These are phyloP conservation scores for Drosophila recens DNA, from an alignment of 2,888 invertebrate species.

Conservation along the genomic window DNA sequence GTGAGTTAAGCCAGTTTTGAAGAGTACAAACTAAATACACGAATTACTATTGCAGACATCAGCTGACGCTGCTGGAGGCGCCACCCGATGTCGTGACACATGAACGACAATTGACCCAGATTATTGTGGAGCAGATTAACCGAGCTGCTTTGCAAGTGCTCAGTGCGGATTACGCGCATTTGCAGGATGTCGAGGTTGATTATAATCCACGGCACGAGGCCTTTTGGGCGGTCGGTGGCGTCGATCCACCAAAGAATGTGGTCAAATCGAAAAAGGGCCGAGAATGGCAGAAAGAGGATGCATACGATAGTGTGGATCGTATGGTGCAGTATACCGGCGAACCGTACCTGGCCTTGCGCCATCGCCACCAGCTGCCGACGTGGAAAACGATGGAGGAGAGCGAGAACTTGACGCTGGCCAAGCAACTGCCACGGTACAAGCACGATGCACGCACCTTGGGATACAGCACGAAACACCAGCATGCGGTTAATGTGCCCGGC, in stretches of 20 bases:
- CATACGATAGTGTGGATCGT: conserved; percentile 88
- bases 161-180: conserved; percentile 87
- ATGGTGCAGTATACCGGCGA: conserved; percentile 89
- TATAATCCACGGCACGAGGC: conserved; percentile 92
- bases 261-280: conserved; percentile 85
- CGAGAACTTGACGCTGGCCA: conserved; percentile 85
- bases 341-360: conserved; percentile 90
- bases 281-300: conserved; percentile 85
- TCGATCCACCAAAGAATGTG: conserved; percentile 86
- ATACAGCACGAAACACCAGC: conserved; percentile 86
- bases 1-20: conserved; percentile 48
- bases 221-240: conserved; percentile 93
- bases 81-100: conserved; percentile 38
- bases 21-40: not conserved
- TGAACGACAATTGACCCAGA: conserved; percentile 77
- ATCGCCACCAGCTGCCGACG: conserved; percentile 89
- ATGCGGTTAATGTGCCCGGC: conserved; percentile 91
- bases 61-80: conserved; percentile 25
- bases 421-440: conserved; percentile 86
- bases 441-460: conserved; percentile 89
- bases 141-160: conserved; percentile 88
- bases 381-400: conserved; percentile 87
- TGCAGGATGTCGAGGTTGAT: conserved; percentile 88
- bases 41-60: conserved; percentile 26
- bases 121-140: conserved; percentile 89